Percentiles rank a stretch among this genome's conserved stretches.
phyloP scores from a whole-genome alignment of 2,797 vertebrate species.

The Cygnus olor region DNA sequence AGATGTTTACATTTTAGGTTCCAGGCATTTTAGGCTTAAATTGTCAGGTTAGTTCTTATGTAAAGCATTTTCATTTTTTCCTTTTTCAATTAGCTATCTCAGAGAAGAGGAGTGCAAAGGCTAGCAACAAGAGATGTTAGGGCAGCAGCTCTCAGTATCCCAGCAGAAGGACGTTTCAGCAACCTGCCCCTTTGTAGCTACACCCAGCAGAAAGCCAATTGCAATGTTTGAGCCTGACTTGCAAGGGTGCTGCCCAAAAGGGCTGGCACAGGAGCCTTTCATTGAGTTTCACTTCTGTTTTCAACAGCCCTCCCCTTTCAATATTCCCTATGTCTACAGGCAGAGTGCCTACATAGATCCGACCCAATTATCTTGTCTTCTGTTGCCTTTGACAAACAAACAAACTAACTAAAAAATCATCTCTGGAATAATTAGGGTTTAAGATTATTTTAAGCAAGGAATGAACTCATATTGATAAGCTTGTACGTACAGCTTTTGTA shows the following conservation, averaged over 20 bases:
- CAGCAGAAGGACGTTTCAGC: not conserved
- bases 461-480: not conserved
- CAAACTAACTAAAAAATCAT: not conserved
- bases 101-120: not conserved
- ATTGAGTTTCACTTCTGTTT: not conserved
- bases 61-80: not conserved
- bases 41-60: not conserved
- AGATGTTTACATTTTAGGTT: not conserved
- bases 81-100: not conserved
- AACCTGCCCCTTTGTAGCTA: not conserved
- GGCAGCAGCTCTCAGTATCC: not conserved
- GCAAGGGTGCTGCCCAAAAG: not conserved
- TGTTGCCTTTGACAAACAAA: not conserved
- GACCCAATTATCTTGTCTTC: not conserved
- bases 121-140: not conserved
- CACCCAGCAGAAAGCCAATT: not conserved
- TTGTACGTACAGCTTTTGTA: not conserved
- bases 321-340: not conserved
- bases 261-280: not conserved
- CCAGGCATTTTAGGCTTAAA: not conserved
- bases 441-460: not conserved
- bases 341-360: not conserved
- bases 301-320: not conserved
- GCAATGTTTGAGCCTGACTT: not conserved
- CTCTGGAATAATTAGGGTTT: not conserved